phyloP scores from a whole-genome alignment of 2,113 vertebrate genomes.

The Thryonomys swinderianus region DNA sequence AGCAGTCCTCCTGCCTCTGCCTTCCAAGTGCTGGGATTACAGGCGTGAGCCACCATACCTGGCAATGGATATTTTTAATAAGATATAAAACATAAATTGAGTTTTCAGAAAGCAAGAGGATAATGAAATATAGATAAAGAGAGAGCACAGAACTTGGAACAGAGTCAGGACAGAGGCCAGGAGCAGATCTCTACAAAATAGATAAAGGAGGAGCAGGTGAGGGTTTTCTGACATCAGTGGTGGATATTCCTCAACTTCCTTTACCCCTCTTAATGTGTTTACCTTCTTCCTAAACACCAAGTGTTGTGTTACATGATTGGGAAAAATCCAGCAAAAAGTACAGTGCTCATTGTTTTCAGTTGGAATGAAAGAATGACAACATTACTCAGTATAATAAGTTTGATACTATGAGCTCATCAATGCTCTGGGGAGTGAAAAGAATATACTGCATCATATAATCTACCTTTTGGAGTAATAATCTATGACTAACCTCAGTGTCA shows the following conservation, averaged over 20 bases:
- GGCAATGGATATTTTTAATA: slow-evolving; percentile 10
- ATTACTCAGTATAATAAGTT: neutral
- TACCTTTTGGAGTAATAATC: neutral
- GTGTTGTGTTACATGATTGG: neutral
- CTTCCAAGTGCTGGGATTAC: too few relatives aligned
- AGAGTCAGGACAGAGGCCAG: neutral
- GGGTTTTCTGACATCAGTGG: neutral
- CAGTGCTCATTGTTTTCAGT: neutral
- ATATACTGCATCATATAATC: neutral
- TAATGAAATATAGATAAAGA: neutral
- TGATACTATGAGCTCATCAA: neutral
- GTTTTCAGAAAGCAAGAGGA: neutral
- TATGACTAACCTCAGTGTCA: neutral
- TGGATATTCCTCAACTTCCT: neutral
- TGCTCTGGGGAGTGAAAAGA: neutral
- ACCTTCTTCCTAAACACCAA: neutral
- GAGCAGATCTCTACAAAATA: neutral
- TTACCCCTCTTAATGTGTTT: neutral
- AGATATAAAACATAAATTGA: neutral
- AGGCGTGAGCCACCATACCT: too few relatives aligned
- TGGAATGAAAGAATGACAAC: neutral
- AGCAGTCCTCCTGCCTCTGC: too few relatives aligned
- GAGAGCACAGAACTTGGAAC: neutral
- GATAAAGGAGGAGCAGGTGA: neutral
- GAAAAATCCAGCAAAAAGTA: neutral